phyloP scores from a whole-genome alignment of 2,888 invertebrate genomes.

The Tortrix viridana region DNA sequence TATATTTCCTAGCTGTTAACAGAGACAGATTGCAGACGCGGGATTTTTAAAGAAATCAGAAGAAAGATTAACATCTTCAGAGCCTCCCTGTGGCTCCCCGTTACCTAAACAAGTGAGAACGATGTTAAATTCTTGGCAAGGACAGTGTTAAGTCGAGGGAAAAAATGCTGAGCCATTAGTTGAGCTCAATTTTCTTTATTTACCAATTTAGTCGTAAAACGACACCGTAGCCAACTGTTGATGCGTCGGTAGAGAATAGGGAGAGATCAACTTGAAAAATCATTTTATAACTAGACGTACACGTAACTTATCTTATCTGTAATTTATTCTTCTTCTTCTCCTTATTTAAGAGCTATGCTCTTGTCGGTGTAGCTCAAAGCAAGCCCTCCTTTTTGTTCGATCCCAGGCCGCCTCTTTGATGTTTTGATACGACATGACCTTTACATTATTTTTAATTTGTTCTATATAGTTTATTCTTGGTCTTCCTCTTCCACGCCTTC shows the following conservation, averaged over 20 bases:
- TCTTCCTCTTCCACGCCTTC: no score
- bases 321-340: not conserved
- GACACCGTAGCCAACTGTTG: not conserved
- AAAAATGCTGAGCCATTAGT: slow-evolving; percentile 39
- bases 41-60: slow-evolving; percentile 19
- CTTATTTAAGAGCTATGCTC: no score
- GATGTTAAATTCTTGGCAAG: no score
- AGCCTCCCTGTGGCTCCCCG: no score
- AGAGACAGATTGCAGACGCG: slow-evolving; percentile 28
- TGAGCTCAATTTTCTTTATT: slow-evolving; percentile 39
- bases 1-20: slow-evolving; percentile 27
- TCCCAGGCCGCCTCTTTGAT: no score
- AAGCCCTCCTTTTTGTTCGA: no score
- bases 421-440: no score
- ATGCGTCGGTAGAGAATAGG: not conserved
- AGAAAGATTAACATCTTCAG: slow-evolving; percentile 30
- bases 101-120: no score
- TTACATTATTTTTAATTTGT: no score
- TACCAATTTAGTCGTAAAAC: slow-evolving; percentile 35
- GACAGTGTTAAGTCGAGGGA: slow-evolving; percentile 11
- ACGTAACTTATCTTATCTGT: no score
- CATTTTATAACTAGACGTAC: not conserved
- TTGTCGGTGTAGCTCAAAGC: no score
- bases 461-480: no score
- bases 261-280: slow-evolving; percentile 2